Evolutionary conservation across 1,140 invertebrate genomes (phyloP).

Genomic region (Ruditapes philippinarum): DNA sequence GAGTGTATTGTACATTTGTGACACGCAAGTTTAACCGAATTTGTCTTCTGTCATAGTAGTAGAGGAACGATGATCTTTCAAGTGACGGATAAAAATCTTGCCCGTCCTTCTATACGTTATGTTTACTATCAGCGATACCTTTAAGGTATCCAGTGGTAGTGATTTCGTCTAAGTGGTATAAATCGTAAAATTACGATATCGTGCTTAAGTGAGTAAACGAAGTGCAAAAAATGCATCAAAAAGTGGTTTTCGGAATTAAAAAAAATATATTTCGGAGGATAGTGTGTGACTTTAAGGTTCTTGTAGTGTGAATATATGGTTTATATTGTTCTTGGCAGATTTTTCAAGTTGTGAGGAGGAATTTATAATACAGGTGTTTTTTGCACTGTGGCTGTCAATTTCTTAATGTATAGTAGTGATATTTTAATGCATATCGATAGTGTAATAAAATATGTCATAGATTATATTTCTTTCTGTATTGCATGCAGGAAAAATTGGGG

Average conservation of each 20-base stretch:
- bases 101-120: background rate
- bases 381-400: background rate
- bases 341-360: background rate
- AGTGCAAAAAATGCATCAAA: background rate
- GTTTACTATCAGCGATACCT: conserved; percentile 20
- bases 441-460: background rate
- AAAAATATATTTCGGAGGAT: background rate
- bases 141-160: background rate
- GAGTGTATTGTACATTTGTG: background rate
- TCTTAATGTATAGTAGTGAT: conserved; percentile 2
- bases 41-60: conserved; percentile 33
- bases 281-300: background rate
- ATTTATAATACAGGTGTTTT: background rate
- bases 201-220: background rate
- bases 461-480: too few species aligned
- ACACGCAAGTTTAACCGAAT: conserved; percentile 35
- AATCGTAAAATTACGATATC: conserved; percentile 10
- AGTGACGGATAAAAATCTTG: conserved; percentile 25
- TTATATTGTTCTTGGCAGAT: background rate
- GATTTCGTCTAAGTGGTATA: conserved; percentile 17
- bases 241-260: background rate
- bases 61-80: background rate
- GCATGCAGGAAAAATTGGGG: too few species aligned
- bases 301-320: background rate
- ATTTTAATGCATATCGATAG: background rate